Conservation (phyloP, 2,888 invertebrate genomes). For the Proisotoma minuta region DNA sequence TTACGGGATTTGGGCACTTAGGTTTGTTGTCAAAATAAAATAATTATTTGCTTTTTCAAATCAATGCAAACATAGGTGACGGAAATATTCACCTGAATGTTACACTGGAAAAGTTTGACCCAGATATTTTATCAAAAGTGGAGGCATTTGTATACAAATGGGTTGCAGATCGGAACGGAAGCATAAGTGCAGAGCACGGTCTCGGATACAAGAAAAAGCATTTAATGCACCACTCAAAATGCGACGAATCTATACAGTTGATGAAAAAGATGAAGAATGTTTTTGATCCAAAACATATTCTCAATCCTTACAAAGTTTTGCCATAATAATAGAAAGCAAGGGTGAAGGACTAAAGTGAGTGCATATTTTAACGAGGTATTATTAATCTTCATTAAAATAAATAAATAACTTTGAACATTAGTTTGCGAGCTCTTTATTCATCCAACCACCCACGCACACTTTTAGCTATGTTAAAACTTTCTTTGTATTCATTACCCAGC, state of each 20-base stretch:
- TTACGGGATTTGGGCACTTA: conserved; percentile 92
- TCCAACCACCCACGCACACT: no score
- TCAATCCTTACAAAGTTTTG: conserved; percentile 92
- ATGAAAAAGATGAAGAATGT: conserved; percentile 79
- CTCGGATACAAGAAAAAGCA: conserved; percentile 81
- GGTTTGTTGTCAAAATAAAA: conserved; percentile 58
- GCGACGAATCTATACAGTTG: conserved; percentile 63
- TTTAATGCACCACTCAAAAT: conserved; percentile 73
- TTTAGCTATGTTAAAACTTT: no score
- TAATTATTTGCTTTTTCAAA: not conserved
- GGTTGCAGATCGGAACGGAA: conserved; percentile 73
- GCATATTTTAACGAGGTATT: no score
- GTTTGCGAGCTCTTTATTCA: no score
- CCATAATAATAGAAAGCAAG: conserved; percentile 48
- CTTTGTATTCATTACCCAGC: no score
- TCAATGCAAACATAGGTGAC: conserved; percentile 62
- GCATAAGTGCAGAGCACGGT: conserved; percentile 93
- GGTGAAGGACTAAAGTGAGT: no score
- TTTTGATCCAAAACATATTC: conserved; percentile 87
- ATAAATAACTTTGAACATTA: no score
- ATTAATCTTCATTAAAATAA: no score
- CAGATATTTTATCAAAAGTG: conserved; percentile 56
- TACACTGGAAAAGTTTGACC: conserved; percentile 56
- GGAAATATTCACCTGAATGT: conserved; percentile 92
- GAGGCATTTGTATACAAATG: conserved; percentile 88